Evolutionary conservation across 2,888 invertebrate genomes (phyloP).

Genomic region (Lordiphosa fenestrarum): DNA sequence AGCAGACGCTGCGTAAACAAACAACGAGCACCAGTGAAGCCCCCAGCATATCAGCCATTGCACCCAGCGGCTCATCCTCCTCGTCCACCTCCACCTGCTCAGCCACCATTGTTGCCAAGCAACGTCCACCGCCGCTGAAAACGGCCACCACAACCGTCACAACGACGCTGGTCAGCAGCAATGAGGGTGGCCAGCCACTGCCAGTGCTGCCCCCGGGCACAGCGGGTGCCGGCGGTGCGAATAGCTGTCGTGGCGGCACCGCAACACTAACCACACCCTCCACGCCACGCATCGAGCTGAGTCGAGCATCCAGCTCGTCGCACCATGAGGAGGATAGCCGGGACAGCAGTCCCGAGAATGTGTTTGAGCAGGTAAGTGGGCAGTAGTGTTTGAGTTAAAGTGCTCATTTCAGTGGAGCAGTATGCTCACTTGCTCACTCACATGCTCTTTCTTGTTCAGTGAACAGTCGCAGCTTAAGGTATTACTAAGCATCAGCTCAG

Average conservation of each 20-base stretch:
- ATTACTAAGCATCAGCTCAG: too few species aligned
- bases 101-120: slow-evolving; percentile 57
- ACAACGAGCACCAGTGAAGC: slow-evolving; percentile 41
- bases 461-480: too few species aligned
- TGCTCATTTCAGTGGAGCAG: background rate
- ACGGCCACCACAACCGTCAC: slow-evolving; percentile 62
- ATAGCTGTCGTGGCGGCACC: slow-evolving; percentile 59
- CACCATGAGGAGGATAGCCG: slow-evolving; percentile 89
- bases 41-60: slow-evolving; percentile 40
- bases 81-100: slow-evolving; percentile 57
- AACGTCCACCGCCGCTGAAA: slow-evolving; percentile 79
- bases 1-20: slow-evolving; percentile 53
- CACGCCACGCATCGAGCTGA: slow-evolving; percentile 93
- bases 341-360: slow-evolving; percentile 92
- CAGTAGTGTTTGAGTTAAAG: background rate
- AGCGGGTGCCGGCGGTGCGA: background rate
- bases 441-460: slow-evolving; percentile 1
- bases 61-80: slow-evolving; percentile 28
- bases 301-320: slow-evolving; percentile 92
- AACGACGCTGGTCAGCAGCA: slow-evolving; percentile 67
- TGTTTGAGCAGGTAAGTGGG: slow-evolving; percentile 85
- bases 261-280: slow-evolving; percentile 83
- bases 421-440: background rate
- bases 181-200: slow-evolving; percentile 60
- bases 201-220: slow-evolving; percentile 4